Evolutionary conservation across 1,140 invertebrate species (phyloP).

Genomic region (Cyclina sinensis): DNA sequence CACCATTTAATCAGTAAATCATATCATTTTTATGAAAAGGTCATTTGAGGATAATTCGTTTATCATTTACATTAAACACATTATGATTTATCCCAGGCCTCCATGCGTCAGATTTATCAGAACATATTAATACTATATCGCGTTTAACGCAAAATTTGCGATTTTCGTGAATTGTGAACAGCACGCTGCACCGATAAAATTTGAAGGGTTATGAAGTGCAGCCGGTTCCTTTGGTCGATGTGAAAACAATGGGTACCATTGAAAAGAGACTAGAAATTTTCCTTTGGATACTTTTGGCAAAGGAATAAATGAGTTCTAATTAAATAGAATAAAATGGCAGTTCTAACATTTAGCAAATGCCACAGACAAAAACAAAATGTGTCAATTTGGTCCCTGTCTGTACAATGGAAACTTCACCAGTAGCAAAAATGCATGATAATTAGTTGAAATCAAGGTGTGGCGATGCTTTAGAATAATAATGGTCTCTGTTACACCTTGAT

Average conservation of each 20-base stretch:
- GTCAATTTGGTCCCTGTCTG: too few relatives aligned
- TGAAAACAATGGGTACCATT: too few relatives aligned
- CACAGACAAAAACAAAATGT: too few relatives aligned
- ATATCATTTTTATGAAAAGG: constrained; percentile 66
- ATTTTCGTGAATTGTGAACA: background rate
- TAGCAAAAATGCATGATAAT: too few relatives aligned
- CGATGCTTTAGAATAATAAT: background rate
- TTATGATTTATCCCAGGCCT: constrained; percentile 32
- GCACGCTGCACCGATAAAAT: constrained; percentile 24
- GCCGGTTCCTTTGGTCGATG: background rate
- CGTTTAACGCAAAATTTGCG: background rate
- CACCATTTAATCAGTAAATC: constrained; percentile 40
- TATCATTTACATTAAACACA: constrained; percentile 60
- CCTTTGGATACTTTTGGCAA: too few relatives aligned
- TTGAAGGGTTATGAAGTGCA: background rate
- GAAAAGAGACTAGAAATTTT: too few relatives aligned
- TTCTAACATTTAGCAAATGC: too few relatives aligned
- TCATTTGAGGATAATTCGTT: constrained; percentile 67
- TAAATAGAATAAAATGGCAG: too few relatives aligned
- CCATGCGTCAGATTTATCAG: constrained; percentile 27
- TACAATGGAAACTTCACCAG: too few relatives aligned
- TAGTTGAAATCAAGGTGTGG: background rate
- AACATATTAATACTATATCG: constrained; percentile 48
- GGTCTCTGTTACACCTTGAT: background rate
- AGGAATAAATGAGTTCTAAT: too few relatives aligned